Percentiles rank a stretch among this genome's conserved stretches.
Conservation (phyloP, 2,888 invertebrate species). For the Tipula lateralis region DNA sequence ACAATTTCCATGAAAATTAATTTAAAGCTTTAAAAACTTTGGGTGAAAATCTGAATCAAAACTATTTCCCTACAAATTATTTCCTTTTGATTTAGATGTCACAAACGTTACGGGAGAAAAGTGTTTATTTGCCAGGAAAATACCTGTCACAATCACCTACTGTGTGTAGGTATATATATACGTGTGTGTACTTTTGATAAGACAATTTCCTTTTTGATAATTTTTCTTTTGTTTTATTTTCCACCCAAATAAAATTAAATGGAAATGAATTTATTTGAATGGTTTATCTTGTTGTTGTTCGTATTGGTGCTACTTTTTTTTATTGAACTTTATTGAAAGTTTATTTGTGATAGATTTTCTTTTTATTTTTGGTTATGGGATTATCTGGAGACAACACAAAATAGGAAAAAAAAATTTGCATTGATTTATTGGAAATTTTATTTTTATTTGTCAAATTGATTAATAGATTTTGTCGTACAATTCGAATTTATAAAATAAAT, state of each 20-base stretch:
- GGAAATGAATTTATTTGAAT: background rate
- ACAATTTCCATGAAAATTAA: background rate
- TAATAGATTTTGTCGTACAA: slow-evolving; percentile 9
- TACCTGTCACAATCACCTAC: background rate
- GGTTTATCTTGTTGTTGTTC: background rate
- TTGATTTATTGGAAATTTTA: background rate
- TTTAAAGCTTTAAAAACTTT: background rate
- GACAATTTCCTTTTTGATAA: background rate
- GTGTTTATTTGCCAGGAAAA: background rate
- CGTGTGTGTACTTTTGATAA: background rate
- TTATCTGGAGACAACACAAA: background rate
- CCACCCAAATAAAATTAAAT: background rate
- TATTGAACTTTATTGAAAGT: slow-evolving; percentile 19
- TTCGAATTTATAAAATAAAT: background rate
- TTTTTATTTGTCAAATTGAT: background rate
- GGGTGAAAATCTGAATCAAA: background rate
- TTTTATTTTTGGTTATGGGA: background rate
- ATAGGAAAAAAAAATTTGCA: background rate
- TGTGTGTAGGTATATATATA: background rate
- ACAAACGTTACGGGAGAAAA: background rate
- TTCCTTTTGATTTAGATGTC: background rate
- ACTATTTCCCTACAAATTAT: background rate
- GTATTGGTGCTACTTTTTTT: background rate
- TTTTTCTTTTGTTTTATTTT: background rate
- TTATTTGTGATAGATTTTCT: slow-evolving; percentile 4